These are phyloP conservation scores for Tinea semifulvella DNA, from an alignment of 2,888 invertebrate genomes.

Conservation along the genomic window DNA sequence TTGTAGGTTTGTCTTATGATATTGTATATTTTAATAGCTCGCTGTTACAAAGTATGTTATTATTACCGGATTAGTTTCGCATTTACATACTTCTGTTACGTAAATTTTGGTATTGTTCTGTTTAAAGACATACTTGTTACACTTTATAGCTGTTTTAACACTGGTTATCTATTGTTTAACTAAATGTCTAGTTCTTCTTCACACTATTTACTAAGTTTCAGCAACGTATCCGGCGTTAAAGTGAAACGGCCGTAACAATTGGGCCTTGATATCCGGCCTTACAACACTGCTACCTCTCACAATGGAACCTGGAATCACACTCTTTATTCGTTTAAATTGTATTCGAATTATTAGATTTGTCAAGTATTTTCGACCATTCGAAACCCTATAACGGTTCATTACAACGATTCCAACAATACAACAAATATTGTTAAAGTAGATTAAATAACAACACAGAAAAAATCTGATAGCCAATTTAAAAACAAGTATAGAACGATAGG, in stretches of 20 bases:
- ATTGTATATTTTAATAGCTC: not conserved
- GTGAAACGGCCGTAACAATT: slow-evolving; percentile 56
- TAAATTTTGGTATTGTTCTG: too few species aligned
- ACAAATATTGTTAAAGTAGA: too few species aligned
- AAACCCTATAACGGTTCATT: too few species aligned
- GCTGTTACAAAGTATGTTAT: too few species aligned
- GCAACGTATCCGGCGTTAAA: slow-evolving; percentile 25
- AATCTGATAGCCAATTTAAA: too few species aligned
- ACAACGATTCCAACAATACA: too few species aligned
- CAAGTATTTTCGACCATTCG: too few species aligned
- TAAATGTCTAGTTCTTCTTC: not conserved
- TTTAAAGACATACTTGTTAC: too few species aligned
- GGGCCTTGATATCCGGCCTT: slow-evolving; percentile 63
- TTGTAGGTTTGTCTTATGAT: not conserved
- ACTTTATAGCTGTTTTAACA: not conserved
- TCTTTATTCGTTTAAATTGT: not conserved
- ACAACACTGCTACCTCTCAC: slow-evolving; percentile 28
- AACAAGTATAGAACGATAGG: too few species aligned
- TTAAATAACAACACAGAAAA: too few species aligned
- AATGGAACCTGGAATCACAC: slow-evolving; percentile 2
- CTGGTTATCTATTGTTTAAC: not conserved
- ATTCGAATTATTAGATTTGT: not conserved
- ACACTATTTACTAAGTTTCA: not conserved
- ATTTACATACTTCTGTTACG: too few species aligned
- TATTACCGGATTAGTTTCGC: too few species aligned